Percentiles rank a stretch among this genome's conserved stretches.
Evolutionary conservation across 2,888 invertebrate genomes (phyloP).

Genomic region (Amiota minor): DNA sequence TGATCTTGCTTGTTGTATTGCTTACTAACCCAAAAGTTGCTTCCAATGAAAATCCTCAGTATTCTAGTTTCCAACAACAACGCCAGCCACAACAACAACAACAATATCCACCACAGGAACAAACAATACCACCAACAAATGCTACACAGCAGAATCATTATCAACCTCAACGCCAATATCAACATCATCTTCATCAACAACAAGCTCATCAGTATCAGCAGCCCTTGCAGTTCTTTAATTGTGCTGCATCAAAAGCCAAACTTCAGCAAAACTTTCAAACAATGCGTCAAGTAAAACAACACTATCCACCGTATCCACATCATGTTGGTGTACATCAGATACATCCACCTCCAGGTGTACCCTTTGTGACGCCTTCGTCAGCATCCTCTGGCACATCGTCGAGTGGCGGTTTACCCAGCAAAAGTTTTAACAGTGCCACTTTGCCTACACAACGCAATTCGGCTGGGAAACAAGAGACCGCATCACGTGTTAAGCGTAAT

Average conservation of each 20-base stretch:
- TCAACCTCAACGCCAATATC: background rate
- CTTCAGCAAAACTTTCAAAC: constrained; percentile 73
- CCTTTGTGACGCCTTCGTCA: constrained; percentile 56
- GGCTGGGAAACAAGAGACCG: background rate
- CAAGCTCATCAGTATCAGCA: constrained; percentile 2
- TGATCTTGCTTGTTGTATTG: constrained; percentile 30
- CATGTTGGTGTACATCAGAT: constrained; percentile 72
- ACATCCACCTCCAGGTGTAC: constrained; percentile 68
- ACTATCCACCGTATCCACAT: constrained; percentile 74
- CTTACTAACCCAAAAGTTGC: constrained; percentile 63
- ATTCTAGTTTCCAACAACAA: constrained; percentile 50
- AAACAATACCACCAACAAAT: constrained; percentile 6
- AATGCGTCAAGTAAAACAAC: constrained; percentile 73
- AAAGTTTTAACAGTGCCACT: constrained; percentile 32
- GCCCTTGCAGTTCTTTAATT: constrained; percentile 63
- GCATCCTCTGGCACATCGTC: constrained; percentile 26
- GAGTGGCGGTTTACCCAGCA: constrained; percentile 31
- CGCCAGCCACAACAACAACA: constrained; percentile 16
- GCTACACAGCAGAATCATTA: background rate
- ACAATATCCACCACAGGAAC: constrained; percentile 35
- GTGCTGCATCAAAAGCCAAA: constrained; percentile 73
- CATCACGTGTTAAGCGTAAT: constrained; percentile 58
- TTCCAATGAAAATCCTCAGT: constrained; percentile 61
- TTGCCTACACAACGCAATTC: constrained; percentile 33
- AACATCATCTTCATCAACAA: background rate